Evolutionary conservation across 2,797 vertebrate species (phyloP).

Genomic region (Corythornis leucogaster): DNA sequence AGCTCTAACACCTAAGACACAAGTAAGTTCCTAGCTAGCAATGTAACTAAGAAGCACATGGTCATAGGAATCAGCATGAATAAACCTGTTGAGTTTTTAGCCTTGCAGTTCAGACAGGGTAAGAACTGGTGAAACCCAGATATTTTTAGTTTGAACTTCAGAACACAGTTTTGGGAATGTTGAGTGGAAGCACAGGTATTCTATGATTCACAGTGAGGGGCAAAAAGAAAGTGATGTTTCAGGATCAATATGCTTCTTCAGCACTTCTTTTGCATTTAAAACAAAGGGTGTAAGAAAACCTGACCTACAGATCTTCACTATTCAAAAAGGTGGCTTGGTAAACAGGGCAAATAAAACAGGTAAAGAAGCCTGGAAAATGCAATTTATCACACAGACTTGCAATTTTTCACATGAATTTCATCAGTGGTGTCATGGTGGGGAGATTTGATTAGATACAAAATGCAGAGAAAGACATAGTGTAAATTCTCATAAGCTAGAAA

Average conservation of each 20-base stretch:
- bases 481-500: conserved; percentile 27
- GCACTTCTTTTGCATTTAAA: neutral
- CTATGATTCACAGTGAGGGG: neutral
- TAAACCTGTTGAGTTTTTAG: neutral
- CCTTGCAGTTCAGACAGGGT: neutral
- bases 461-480: neutral
- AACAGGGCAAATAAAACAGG: neutral
- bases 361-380: conserved; percentile 4
- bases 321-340: neutral
- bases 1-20: neutral
- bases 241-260: neutral
- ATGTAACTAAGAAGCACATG: neutral
- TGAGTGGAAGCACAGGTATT: neutral
- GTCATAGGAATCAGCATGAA: neutral
- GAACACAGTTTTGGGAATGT: neutral
- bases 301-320: neutral
- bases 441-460: conserved; percentile 30
- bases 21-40: neutral
- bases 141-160: neutral
- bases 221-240: neutral
- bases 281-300: neutral
- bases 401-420: conserved; percentile 14
- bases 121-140: neutral
- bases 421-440: neutral
- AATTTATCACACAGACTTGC: neutral